These are phyloP conservation scores for Boulengeromyrus knoepffleri DNA, from an alignment of 2,113 vertebrate genomes.

Conservation along the genomic window DNA sequence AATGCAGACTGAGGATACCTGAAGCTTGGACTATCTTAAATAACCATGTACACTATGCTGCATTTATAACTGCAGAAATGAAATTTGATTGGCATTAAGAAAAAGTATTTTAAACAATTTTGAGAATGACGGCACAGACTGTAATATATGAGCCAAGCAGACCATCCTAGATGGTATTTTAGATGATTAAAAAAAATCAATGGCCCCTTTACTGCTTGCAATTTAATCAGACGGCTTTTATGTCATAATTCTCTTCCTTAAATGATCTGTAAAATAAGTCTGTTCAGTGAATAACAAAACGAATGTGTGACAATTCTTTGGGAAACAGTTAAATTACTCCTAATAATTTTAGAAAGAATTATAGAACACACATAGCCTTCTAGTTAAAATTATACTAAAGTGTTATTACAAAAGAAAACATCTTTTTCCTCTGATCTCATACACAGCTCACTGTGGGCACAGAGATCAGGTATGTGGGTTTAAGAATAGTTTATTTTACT, in stretches of 20 bases:
- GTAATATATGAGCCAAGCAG: not conserved
- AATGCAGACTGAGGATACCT: not conserved
- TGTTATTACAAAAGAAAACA: not conserved
- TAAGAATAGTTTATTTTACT: conserved; percentile 43
- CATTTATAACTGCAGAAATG: not conserved
- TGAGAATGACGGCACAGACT: not conserved
- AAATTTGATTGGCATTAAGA: not conserved
- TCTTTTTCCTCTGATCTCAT: conserved; percentile 47
- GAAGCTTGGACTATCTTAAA: not conserved
- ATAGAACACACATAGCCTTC: not conserved
- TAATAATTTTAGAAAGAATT: not conserved
- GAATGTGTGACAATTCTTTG: conserved; percentile 4
- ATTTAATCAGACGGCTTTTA: not conserved
- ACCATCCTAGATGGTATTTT: not conserved
- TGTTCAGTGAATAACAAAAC: not conserved
- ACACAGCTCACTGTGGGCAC: conserved; percentile 33
- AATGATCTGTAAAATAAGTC: conserved; percentile 10
- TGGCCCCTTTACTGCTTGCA: conserved; percentile 15
- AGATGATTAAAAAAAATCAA: not conserved
- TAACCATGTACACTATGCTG: not conserved
- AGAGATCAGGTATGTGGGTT: conserved; percentile 50
- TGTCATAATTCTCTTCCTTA: not conserved
- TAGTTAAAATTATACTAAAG: not conserved
- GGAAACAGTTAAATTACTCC: not conserved
- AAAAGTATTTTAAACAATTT: not conserved